Evolutionary conservation across 2,797 vertebrate genomes (phyloP).

Genomic region (Anabas testudineus): DNA sequence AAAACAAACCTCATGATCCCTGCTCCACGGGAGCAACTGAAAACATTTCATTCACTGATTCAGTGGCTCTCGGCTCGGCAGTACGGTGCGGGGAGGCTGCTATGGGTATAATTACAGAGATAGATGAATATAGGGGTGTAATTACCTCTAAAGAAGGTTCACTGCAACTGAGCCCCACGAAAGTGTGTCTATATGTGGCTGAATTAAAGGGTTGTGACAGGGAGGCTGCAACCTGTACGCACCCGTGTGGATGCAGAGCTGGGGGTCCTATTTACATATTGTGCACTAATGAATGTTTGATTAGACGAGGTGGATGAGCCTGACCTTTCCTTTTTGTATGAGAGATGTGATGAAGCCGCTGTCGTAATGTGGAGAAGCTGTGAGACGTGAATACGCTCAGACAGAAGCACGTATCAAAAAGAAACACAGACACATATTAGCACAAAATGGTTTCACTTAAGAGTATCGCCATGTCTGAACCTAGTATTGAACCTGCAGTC

Average conservation of each 20-base stretch:
- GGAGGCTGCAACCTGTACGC: constrained; percentile 38
- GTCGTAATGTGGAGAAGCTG: constrained; percentile 2
- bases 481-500: too few species aligned
- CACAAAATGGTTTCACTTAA: background rate
- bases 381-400: constrained; percentile 19
- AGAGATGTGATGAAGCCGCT: constrained; percentile 46
- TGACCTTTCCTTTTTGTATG: constrained; percentile 72
- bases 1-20: constrained; percentile 1
- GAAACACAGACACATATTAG: background rate
- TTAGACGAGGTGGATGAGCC: constrained; percentile 70
- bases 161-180: constrained; percentile 29
- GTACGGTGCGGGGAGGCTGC: constrained; percentile 6
- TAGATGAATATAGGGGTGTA: constrained; percentile 63
- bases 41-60: constrained; percentile 56
- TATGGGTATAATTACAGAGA: constrained; percentile 68
- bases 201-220: constrained; percentile 61
- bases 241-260: constrained; percentile 40
- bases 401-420: background rate
- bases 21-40: constrained; percentile 16
- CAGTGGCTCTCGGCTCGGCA: constrained; percentile 24
- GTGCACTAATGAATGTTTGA: constrained; percentile 76
- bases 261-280: constrained; percentile 71
- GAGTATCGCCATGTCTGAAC: too few species aligned
- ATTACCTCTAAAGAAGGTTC: constrained; percentile 59
- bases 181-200: constrained; percentile 31